These are phyloP conservation scores for Hycleus cichorii DNA, from an alignment of 1,140 invertebrate species.

Conservation along the genomic window DNA sequence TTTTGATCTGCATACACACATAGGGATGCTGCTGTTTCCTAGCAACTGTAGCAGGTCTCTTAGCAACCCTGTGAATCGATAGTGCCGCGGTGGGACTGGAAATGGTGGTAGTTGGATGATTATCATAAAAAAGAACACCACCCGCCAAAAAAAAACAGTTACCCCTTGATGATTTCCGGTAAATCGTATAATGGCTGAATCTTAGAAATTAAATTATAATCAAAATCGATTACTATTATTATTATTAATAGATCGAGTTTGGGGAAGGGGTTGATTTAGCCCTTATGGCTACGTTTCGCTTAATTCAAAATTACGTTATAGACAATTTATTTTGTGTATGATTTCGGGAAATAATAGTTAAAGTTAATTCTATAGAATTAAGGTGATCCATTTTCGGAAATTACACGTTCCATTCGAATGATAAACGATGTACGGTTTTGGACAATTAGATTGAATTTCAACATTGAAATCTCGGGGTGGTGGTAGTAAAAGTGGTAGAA, in stretches of 20 bases:
- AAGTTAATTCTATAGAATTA: too few species aligned
- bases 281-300: too few species aligned
- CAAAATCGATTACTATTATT: too few species aligned
- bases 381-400: background rate
- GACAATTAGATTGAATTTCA: slow-evolving; percentile 3
- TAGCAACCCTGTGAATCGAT: slow-evolving; percentile 29
- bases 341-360: too few species aligned
- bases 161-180: too few species aligned
- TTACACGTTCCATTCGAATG: slow-evolving; percentile 3
- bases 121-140: slow-evolving; percentile 20
- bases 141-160: too few species aligned
- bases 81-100: slow-evolving; percentile 26
- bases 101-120: slow-evolving; percentile 23
- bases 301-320: too few species aligned
- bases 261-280: too few species aligned
- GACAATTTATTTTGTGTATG: too few species aligned
- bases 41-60: slow-evolving; percentile 25
- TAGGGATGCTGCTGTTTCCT: slow-evolving; percentile 25
- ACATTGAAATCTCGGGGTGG: background rate
- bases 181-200: too few species aligned
- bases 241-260: too few species aligned
- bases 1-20: slow-evolving; percentile 11
- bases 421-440: slow-evolving; percentile 10
- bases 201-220: too few species aligned
- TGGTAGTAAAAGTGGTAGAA: background rate